Base-by-base conservation (phyloP, 2,797 vertebrate species). In the Sebastes trivittatus region DNA sequence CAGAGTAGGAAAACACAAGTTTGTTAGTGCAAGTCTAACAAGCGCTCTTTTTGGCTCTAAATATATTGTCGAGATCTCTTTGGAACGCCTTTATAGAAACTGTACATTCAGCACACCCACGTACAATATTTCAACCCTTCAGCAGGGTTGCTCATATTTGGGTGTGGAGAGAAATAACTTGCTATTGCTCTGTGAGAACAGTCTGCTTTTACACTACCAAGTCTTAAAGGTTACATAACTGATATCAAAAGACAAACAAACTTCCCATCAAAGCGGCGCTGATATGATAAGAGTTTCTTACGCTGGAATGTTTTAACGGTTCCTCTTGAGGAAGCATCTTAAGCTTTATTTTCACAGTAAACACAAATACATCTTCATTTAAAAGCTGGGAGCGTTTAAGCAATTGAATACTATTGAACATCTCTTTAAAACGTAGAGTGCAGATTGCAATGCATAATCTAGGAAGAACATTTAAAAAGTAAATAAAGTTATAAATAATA, bases 231-330 rank as follows among this genome's bases (percentile, higher is more conserved):
- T 85, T 78, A 82, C 72, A 81, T 63, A 84, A 81, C 72, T 54
- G 54, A 81, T 89, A 90, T 89, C 61, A 90, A 90, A 93, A 90
- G 83, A 90, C 77, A 90, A 87, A 92, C 78, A 87, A 76, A 78
- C 74, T 76, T 83, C 75, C 72, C 75, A 68, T 58, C 52, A 68
- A 84, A 87, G 81, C 65, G 13, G 46, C 4, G 9, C 23, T 27
- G 65, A 87, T 62, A 76, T 80, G 84, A 87, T 75, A 86, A 83
- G 65, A 75, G 66, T 64, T 70, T 85, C 66, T 85, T 42, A 67
- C 60, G 61, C 69, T 89, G 90, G 91, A 93, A 92, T 92, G 90
- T 89, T 87, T 62, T 75, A 22, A 49, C 42, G 42, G 73, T 69
- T 88, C 74, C 58, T 76, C 63, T 70, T 9, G 13, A 78, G 70